A percentile compares a stretch with the other conserved stretches of the same genome.
phyloP scores from a whole-genome alignment of 2,888 invertebrate genomes.

The Actias luna region DNA sequence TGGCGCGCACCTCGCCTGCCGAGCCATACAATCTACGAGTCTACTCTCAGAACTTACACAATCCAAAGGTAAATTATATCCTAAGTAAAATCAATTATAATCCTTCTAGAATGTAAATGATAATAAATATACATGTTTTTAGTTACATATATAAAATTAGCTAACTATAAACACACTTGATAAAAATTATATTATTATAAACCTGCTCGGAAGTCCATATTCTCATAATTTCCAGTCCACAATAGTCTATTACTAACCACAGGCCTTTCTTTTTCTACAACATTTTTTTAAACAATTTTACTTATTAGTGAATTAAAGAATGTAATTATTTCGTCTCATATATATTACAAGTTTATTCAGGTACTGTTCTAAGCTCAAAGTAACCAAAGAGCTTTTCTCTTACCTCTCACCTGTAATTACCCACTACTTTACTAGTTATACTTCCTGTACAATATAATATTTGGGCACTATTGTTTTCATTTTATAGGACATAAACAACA shows the following conservation, averaged over 20 bases:
- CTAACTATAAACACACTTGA: too few species aligned
- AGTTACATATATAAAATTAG: too few species aligned
- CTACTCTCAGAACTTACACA: conserved; percentile 55
- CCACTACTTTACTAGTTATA: not conserved
- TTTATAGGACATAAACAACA: conserved; percentile 61
- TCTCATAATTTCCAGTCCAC: too few species aligned
- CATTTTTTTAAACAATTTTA: too few species aligned
- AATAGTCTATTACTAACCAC: too few species aligned
- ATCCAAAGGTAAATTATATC: conserved; percentile 51
- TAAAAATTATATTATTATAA: too few species aligned
- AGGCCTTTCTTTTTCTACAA: too few species aligned
- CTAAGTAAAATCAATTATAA: not conserved
- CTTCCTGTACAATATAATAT: conserved; percentile 11
- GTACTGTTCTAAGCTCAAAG: not conserved
- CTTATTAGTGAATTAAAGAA: too few species aligned
- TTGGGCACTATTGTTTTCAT: not conserved
- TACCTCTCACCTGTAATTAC: not conserved
- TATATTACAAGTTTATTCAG: not conserved
- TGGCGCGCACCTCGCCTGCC: conserved; percentile 73
- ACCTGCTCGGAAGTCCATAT: too few species aligned
- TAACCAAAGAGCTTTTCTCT: not conserved
- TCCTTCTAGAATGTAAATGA: not conserved
- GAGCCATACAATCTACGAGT: conserved; percentile 58
- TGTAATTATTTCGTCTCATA: not conserved
- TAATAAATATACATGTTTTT: not conserved